Percentiles rank a stretch among this genome's conserved stretches.
phyloP scores from a whole-genome alignment of 1,140 invertebrate genomes.

The Phthorimaea operculella region DNA sequence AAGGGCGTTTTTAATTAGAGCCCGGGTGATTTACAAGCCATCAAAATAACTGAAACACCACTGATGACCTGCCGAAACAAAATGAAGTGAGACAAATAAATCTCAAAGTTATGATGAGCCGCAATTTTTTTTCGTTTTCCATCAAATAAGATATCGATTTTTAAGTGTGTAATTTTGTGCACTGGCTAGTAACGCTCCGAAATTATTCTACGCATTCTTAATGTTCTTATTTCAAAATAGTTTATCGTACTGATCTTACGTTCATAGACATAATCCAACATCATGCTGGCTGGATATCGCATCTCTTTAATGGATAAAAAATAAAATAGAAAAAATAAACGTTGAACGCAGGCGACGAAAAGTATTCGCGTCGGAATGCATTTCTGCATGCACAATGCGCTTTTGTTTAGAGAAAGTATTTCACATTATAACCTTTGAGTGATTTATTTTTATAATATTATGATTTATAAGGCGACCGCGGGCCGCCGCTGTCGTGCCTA shows the following conservation, averaged over 20 bases:
- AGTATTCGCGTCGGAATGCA: slow-evolving; percentile 57
- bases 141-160: no score
- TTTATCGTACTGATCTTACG: no score
- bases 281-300: no score
- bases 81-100: slow-evolving; percentile 12
- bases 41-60: slow-evolving; percentile 41
- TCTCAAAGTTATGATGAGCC: not conserved
- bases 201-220: no score
- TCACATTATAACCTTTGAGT: slow-evolving; percentile 58
- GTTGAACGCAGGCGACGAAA: slow-evolving; percentile 56
- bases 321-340: slow-evolving; percentile 1
- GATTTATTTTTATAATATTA: slow-evolving; percentile 57
- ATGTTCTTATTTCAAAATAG: no score
- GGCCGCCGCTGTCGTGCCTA: slow-evolving; percentile 32
- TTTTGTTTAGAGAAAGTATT: slow-evolving; percentile 67
- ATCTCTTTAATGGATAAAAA: no score
- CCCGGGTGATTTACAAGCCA: slow-evolving; percentile 50
- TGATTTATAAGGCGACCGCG: slow-evolving; percentile 52
- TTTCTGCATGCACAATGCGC: slow-evolving; percentile 64
- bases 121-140: not conserved
- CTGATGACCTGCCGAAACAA: slow-evolving; percentile 14
- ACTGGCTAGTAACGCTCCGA: no score
- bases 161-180: no score
- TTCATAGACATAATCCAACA: no score
- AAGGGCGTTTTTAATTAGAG: slow-evolving; percentile 57